A percentile compares a stretch with the other conserved stretches of the same genome.
Conservation (phyloP, 1,140 invertebrate genomes). For the Drosophila pseudoobscura region DNA sequence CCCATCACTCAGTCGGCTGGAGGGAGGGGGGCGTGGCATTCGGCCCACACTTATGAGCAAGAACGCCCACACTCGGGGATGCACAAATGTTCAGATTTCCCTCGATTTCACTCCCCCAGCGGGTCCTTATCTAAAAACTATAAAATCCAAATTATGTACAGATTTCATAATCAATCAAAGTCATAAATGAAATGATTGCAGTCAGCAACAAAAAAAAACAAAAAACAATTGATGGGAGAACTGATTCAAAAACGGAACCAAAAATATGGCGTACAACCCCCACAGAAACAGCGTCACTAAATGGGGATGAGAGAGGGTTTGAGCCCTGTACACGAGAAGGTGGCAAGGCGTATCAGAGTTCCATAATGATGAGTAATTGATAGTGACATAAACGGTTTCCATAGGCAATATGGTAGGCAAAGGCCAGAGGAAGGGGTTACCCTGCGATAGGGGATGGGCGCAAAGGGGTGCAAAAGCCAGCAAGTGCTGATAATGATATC, state of each 20-base stretch:
- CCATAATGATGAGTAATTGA: conserved; percentile 81
- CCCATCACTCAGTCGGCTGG: neutral
- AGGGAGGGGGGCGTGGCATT: conserved; percentile 23
- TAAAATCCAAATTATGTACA: conserved; percentile 60
- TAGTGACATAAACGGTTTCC: conserved; percentile 71
- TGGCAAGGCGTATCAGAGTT: conserved; percentile 55
- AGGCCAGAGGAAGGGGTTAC: conserved; percentile 15
- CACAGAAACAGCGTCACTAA: conserved; percentile 36
- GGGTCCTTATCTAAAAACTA: conserved; percentile 39
- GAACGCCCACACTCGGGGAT: conserved; percentile 55
- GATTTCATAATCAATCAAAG: conserved; percentile 81
- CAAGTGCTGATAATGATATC: conserved; percentile 73
- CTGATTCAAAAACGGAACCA: conserved; percentile 28
- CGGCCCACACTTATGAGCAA: conserved; percentile 31
- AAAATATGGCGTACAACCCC: conserved; percentile 59
- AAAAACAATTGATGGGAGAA: conserved; percentile 3
- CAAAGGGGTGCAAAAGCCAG: conserved; percentile 31
- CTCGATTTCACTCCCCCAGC: too few species aligned
- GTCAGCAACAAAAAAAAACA: conserved; percentile 38
- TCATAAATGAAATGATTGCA: conserved; percentile 72
- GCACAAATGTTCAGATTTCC: conserved; percentile 71
- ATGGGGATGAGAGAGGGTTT: conserved; percentile 9
- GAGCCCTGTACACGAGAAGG: conserved; percentile 19
- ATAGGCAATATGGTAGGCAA: conserved; percentile 46
- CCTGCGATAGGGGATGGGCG: conserved; percentile 10